These are phyloP conservation scores for Boloria selene DNA, from an alignment of 2,888 invertebrate genomes.

Conservation along the genomic window DNA sequence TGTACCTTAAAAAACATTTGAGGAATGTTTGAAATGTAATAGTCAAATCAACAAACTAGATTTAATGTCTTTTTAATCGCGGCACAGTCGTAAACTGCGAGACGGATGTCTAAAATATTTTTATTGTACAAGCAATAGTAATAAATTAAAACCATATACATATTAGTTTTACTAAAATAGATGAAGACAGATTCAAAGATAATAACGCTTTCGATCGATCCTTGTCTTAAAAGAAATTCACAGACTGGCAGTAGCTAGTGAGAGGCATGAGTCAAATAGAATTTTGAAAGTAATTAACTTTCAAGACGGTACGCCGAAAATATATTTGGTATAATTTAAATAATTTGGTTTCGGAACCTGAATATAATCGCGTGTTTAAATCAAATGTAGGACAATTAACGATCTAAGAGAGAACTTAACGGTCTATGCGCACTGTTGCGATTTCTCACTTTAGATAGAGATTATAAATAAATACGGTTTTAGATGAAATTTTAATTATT, in stretches of 20 bases:
- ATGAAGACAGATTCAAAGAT: no score
- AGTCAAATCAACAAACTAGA: not conserved
- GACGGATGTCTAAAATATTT: not conserved
- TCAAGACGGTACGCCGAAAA: not conserved
- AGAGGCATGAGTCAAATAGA: no score
- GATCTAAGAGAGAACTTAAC: constrained; percentile 37
- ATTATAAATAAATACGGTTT: constrained; percentile 5
- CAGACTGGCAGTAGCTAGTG: no score
- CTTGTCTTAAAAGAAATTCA: no score
- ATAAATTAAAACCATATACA: no score
- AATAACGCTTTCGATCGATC: no score
- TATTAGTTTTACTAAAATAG: no score
- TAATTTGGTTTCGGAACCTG: constrained; percentile 28
- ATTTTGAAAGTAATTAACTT: not conserved
- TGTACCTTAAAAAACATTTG: no score
- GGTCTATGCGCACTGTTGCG: constrained; percentile 31
- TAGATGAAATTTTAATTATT: constrained; percentile 21
- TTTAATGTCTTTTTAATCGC: constrained; percentile 1
- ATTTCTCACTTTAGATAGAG: constrained; percentile 22
- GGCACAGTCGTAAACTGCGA: not conserved
- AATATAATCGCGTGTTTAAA: constrained; percentile 30
- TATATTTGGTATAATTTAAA: constrained; percentile 7
- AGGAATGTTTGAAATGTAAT: not conserved
- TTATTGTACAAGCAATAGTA: no score
- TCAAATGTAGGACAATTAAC: constrained; percentile 38